Evolutionary conservation across 2,797 vertebrate species (phyloP).

Genomic region (Lepilemur septentrionalis): DNA sequence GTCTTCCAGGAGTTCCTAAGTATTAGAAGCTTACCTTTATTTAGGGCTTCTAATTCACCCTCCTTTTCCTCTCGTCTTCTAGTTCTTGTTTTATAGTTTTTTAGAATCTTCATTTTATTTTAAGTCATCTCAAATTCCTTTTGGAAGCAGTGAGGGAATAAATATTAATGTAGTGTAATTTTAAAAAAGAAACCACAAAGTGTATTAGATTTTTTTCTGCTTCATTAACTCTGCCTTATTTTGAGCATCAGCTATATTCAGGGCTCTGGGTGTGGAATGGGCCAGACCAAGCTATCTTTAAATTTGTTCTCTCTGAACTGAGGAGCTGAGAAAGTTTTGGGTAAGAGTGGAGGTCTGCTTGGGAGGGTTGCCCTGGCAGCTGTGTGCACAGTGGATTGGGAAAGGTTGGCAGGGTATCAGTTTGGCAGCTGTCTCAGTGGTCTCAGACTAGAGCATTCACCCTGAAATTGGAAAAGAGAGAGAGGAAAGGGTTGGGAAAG

Average conservation of each 20-base stretch:
- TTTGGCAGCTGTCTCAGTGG: not conserved
- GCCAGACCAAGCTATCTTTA: not conserved
- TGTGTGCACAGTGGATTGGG: not conserved
- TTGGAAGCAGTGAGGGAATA: not conserved
- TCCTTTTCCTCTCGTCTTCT: not conserved
- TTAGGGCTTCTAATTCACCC: not conserved
- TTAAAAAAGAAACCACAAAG: no score
- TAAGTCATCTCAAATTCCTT: not conserved
- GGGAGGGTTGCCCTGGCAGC: not conserved
- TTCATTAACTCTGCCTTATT: not conserved
- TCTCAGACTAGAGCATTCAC: not conserved
- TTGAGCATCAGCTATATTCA: accelerated
- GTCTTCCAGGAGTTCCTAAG: not conserved
- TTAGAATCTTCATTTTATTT: not conserved
- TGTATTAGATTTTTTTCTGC: not conserved
- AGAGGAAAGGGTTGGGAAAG: not conserved
- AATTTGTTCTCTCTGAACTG: not conserved
- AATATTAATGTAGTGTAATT: not conserved
- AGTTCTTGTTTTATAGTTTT: not conserved
- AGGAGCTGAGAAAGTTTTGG: not conserved
- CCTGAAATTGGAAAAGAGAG: not conserved
- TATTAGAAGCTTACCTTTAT: not conserved
- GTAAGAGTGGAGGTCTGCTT: not conserved
- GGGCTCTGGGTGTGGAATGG: not conserved
- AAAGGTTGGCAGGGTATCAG: no score